phyloP scores from a whole-genome alignment of 2,888 invertebrate species.

The Galeruca laticollis region DNA sequence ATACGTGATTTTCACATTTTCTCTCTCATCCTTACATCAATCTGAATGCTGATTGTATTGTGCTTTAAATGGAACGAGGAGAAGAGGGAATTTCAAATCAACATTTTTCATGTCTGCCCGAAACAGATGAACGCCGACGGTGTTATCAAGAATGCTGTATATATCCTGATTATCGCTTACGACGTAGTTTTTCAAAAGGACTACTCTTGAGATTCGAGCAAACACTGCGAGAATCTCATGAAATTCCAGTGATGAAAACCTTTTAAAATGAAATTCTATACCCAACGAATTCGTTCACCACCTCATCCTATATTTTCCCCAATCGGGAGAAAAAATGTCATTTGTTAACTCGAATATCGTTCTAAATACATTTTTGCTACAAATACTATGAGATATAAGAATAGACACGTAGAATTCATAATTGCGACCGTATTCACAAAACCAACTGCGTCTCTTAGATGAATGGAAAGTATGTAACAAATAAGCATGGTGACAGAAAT shows the following conservation, averaged over 20 bases:
- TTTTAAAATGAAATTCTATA: constrained; percentile 29
- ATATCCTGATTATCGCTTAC: constrained; percentile 33
- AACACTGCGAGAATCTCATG: constrained; percentile 26
- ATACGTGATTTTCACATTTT: too few species aligned
- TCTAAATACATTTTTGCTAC: too few species aligned
- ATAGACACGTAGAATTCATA: too few species aligned
- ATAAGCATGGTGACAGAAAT: too few species aligned
- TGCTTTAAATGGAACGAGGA: not conserved
- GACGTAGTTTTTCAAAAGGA: constrained; percentile 29
- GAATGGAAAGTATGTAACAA: too few species aligned
- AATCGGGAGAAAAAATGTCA: constrained; percentile 7
- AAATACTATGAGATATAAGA: too few species aligned
- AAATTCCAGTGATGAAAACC: constrained; percentile 31
- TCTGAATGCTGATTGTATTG: not conserved
- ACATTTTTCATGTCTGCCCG: constrained; percentile 14
- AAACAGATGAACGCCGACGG: constrained; percentile 31
- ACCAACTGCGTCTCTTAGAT: too few species aligned
- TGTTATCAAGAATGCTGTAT: constrained; percentile 28
- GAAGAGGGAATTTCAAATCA: constrained; percentile 4
- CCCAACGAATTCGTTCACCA: constrained; percentile 26
- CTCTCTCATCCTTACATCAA: constrained; percentile 1
- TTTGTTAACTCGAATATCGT: too few species aligned
- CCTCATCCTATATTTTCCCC: not conserved
- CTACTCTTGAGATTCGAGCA: constrained; percentile 26
- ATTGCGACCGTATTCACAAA: too few species aligned